Evolutionary conservation across 2,113 vertebrate species (phyloP).

Genomic region (Alosa alosa): DNA sequence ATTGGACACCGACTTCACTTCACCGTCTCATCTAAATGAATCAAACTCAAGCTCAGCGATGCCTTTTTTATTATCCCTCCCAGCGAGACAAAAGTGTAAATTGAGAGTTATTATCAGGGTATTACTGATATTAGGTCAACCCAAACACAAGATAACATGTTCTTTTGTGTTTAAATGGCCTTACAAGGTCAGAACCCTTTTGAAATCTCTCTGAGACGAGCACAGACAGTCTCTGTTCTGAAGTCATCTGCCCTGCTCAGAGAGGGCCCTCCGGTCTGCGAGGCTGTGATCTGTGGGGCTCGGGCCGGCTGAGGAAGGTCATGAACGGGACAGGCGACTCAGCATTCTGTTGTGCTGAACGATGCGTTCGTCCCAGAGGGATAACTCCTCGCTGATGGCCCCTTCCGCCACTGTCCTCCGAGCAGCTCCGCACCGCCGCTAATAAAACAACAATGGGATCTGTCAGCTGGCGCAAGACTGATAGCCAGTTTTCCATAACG

Average conservation of each 20-base stretch:
- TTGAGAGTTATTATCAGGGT: background rate
- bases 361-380: background rate
- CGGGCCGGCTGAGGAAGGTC: background rate
- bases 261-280: background rate
- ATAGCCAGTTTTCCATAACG: background rate
- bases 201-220: background rate
- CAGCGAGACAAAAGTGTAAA: background rate
- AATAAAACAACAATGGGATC: constrained; percentile 14
- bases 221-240: background rate
- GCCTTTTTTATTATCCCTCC: background rate
- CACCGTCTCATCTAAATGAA: background rate
- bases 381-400: constrained; percentile 8
- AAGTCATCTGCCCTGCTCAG: background rate
- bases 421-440: background rate
- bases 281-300: background rate
- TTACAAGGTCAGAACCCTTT: background rate
- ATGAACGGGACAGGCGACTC: background rate
- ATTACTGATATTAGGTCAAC: background rate
- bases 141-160: background rate
- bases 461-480: background rate
- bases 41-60: background rate
- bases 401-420: background rate
- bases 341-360: constrained; percentile 12
- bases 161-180: background rate
- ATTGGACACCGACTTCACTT: background rate